These are phyloP conservation scores for Bovichtus diacanthus DNA, from an alignment of 2,797 vertebrate species.

Conservation along the genomic window DNA sequence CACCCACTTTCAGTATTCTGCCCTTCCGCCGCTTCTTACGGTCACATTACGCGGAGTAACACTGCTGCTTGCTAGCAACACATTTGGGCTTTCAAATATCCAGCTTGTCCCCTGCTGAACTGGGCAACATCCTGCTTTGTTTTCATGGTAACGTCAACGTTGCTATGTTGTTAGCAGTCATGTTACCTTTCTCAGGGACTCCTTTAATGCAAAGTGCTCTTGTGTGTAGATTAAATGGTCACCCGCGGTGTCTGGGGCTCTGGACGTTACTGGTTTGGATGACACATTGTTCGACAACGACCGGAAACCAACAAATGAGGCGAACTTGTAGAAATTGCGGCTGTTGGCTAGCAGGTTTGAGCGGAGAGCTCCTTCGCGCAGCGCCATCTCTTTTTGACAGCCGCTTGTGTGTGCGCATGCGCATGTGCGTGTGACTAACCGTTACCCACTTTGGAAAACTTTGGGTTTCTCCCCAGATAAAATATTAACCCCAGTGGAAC, in stretches of 20 bases:
- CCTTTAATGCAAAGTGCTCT: constrained; percentile 82
- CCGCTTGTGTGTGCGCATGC: constrained; percentile 69
- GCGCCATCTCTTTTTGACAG: constrained; percentile 73
- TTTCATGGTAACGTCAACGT: neutral
- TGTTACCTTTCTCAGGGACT: constrained; percentile 85
- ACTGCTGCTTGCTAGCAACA: neutral
- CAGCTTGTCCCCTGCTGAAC: neutral
- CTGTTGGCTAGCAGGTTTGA: constrained; percentile 20
- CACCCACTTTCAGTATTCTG: constrained; percentile 53
- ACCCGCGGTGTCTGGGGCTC: constrained; percentile 14
- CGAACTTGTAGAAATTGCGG: constrained; percentile 34
- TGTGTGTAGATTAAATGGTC: constrained; percentile 74
- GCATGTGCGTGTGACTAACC: neutral
- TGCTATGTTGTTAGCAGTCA: constrained; percentile 11
- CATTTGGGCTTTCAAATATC: neutral
- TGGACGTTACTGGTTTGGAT: constrained; percentile 56
- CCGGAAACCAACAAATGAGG: constrained; percentile 52
- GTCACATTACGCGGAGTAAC: neutral
- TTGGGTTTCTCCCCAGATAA: neutral
- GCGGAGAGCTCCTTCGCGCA: constrained; percentile 35
- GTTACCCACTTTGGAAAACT: accelerated
- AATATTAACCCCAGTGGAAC: constrained; percentile 10
- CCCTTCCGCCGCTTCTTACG: neutral
- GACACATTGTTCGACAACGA: constrained; percentile 67
- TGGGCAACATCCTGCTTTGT: neutral